Base-by-base conservation (phyloP, 2,888 invertebrate genomes). In the Himalopsyche japonica region DNA sequence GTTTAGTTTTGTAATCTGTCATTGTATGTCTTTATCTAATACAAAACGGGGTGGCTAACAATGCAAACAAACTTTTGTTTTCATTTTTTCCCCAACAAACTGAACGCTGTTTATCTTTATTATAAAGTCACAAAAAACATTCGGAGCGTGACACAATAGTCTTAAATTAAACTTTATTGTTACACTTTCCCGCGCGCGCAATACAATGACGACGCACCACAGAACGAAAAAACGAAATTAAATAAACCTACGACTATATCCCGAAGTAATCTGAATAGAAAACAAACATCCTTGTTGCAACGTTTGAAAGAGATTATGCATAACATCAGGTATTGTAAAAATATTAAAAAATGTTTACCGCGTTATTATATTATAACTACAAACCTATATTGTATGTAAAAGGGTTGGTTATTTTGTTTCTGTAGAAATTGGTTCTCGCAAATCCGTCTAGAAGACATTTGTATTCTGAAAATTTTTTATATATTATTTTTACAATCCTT, bases 101-200 rank as follows among this genome's bases (percentile, higher is more conserved):
- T 79, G 84, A 32, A 82, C 82, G 86, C 86, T 79, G 84, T 86
- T 86, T 84, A 84, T 86, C 86, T 86, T 86, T 86, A 86, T 86
- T 86, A 86, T 84, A 84, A 86, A 84, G 81, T 81, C 80, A 81
- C 64, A 76, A 80, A 80, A 80, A 83, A 76, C 32, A 78, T 47
- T 47, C 80, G 37, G 80, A 70, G 43, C 57, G 79, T 79, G 82
- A 84, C 86, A 86, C 86, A 86, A 86, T 86, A 79, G 84, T 84
- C 81, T 76, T 86, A 86, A 86, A 86, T 86, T 86, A 84, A 86
- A 86, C 84, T 86, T 86, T 86, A 86, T 86, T 86, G 86, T 86
- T 86, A 81, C 83, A 64, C 76, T 83, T 57, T 70, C 84, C 76
- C 80, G n/a, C 76, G 30, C 30, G 43, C 34, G 64, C 84, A 82